These are phyloP conservation scores for Amazona vittata DNA, from an alignment of 2,113 vertebrate genomes.

Conservation along the genomic window DNA sequence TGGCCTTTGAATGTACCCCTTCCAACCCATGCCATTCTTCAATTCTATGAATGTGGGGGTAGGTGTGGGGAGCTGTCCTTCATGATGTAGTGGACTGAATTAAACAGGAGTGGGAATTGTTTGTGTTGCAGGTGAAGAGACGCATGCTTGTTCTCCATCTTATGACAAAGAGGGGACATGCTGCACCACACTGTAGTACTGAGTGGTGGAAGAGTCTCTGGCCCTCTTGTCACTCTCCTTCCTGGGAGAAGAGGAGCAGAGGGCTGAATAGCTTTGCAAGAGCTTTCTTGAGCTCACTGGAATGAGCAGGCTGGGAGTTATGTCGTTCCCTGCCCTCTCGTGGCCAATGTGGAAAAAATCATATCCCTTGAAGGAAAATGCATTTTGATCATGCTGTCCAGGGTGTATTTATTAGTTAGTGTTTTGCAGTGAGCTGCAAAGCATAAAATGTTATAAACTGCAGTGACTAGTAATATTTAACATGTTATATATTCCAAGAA, in stretches of 20 bases:
- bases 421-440: not conserved
- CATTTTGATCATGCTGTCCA: not conserved
- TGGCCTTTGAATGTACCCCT: not conserved
- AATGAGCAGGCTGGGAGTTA: not conserved
- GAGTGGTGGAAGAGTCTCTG: not conserved
- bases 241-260: not conserved
- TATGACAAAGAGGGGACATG: not conserved
- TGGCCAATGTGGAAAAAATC: slow-evolving; percentile 28
- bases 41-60: not conserved
- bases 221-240: accelerated
- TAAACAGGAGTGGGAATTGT: not conserved
- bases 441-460: not conserved
- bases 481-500: not conserved
- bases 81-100: not conserved
- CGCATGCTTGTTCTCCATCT: accelerated
- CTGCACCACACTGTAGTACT: not conserved
- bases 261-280: not conserved
- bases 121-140: not conserved
- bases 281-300: not conserved
- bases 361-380: not conserved
- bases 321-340: not conserved
- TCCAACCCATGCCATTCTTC: not conserved
- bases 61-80: not conserved
- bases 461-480: not conserved
- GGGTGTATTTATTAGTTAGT: not conserved